Evolutionary conservation across 2,113 vertebrate species (phyloP), one percentile per base, ranked within the genome.

Genomic region (Hucho hucho): DNA sequence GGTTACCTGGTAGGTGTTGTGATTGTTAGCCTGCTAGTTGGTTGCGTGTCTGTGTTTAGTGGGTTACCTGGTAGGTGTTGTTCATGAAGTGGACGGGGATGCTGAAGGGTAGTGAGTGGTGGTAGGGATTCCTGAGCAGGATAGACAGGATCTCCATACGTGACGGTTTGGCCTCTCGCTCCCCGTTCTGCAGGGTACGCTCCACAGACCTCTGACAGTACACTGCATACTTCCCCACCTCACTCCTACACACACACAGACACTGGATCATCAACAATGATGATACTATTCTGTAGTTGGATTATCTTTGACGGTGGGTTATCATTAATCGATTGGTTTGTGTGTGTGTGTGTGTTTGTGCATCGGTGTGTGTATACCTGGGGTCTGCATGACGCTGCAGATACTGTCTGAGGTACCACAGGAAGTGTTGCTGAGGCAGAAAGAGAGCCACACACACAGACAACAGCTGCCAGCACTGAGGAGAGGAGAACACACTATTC

Each of bases 31-130:
- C 11, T 29, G 18, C 56, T 0, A 69, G 12, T 47, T 6, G 13
- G 24, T 16, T 25, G 26, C 53, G 69, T 68, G 22, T 22, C 9
- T 29, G 20, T 26, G 53, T 3, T 67, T 7, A 28, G 43, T 49
- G 66, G 61, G 56, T 56, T 80, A 96, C 96, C 95, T 97, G 94
- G 84, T 97, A 97, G 6, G 95, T 94, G 79, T 92, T 93, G 4
- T 95, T 96, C 94, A 94, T 95, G 75, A 97, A 96, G 89, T 97
- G 96, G 43, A 97, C 95, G 0, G 96, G 96, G 87, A 97, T 96
- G 89, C 96, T 97, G 89, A 97, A 97, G 3, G 96, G 96, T 67
- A 97, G 89, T 0, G 96, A 97, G 72, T 97, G 96, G 84, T 96
- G 96, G 84, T 95, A 97, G 3, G 96, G 96, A 89, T 97, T 96